These are phyloP conservation scores for Patella vulgata DNA, from an alignment of 1,140 invertebrate species.

Conservation along the genomic window DNA sequence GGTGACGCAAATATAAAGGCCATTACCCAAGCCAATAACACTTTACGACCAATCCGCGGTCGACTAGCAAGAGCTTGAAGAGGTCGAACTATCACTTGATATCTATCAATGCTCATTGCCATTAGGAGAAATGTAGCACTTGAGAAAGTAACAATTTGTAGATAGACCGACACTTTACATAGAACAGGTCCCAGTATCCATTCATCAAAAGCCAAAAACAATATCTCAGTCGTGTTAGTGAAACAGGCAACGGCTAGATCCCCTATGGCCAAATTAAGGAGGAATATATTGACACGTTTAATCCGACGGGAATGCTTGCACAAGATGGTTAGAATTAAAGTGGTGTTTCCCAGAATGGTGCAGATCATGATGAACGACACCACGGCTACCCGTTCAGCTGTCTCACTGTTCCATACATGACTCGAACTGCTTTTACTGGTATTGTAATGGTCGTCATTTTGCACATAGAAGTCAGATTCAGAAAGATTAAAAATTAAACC, in stretches of 20 bases:
- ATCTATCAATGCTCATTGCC: slow-evolving; percentile 68
- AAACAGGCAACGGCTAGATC: slow-evolving; percentile 67
- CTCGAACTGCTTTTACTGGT: too few species aligned
- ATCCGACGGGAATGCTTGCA: slow-evolving; percentile 50
- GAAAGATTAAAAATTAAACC: too few species aligned
- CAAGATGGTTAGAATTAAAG: slow-evolving; percentile 50
- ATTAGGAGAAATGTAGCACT: slow-evolving; percentile 67
- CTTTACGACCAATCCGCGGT: slow-evolving; percentile 58
- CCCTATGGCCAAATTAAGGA: slow-evolving; percentile 67
- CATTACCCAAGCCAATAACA: slow-evolving; percentile 64
- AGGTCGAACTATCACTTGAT: slow-evolving; percentile 62
- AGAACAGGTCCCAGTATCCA: slow-evolving; percentile 66
- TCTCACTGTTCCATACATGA: too few species aligned
- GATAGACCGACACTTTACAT: slow-evolving; percentile 67
- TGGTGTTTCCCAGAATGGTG: slow-evolving; percentile 56
- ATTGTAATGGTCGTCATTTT: too few species aligned
- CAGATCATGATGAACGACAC: slow-evolving; percentile 62
- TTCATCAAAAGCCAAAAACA: slow-evolving; percentile 66
- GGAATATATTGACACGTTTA: slow-evolving; percentile 62
- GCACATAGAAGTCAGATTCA: too few species aligned
- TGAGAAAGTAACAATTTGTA: slow-evolving; percentile 67
- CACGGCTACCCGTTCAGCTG: slow-evolving; percentile 25
- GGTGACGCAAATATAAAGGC: slow-evolving; percentile 67
- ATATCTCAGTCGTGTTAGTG: slow-evolving; percentile 68
- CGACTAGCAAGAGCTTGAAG: slow-evolving; percentile 52